Conservation (phyloP, 2,888 invertebrate species). For the Mylabris sibirica region DNA sequence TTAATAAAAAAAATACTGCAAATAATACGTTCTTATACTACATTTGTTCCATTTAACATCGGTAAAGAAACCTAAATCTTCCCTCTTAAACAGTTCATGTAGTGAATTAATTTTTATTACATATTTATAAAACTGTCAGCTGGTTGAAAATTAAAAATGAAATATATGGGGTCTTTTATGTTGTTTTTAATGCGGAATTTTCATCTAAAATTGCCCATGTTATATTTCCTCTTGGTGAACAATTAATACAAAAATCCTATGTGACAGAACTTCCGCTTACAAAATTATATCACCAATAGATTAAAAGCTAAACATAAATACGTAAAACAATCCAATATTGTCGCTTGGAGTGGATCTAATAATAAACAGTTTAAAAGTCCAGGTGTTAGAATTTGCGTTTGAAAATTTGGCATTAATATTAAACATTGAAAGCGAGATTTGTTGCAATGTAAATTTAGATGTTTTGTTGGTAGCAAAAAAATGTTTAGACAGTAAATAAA, state of each 20-base stretch:
- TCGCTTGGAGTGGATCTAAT: not conserved
- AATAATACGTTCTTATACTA: not conserved
- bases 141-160: not conserved
- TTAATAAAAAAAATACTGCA: not conserved
- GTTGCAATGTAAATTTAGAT: not conserved
- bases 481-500: not conserved
- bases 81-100: not conserved
- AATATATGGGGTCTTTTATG: not conserved
- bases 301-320: too few relatives aligned
- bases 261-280: too few relatives aligned
- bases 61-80: not conserved
- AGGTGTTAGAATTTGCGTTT: not conserved
- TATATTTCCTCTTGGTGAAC: not conserved
- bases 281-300: too few relatives aligned
- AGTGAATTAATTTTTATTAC: constrained; percentile 4
- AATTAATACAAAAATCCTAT: not conserved
- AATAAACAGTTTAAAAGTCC: not conserved
- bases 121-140: not conserved
- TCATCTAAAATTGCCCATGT: constrained; percentile 12
- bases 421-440: not conserved
- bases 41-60: too few relatives aligned
- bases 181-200: constrained; percentile 14
- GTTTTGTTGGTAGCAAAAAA: not conserved
- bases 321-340: not conserved
- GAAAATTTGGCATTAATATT: not conserved